A percentile compares a stretch with the other conserved stretches of the same genome.
phyloP scores from a whole-genome alignment of 1,140 invertebrate species.

The Trachymyrmex septentrionalis region DNA sequence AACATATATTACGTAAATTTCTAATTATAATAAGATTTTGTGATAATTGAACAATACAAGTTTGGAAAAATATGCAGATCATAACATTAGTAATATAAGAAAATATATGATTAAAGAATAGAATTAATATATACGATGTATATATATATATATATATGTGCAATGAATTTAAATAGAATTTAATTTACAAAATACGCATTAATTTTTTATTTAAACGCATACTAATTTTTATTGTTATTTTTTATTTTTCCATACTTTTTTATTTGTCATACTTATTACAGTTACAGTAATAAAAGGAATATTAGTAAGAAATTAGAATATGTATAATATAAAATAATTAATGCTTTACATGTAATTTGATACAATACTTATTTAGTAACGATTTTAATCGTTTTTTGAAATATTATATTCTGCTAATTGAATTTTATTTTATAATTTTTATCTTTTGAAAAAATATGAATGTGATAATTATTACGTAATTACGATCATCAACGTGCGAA shows the following conservation, averaged over 20 bases:
- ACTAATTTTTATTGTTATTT: background rate
- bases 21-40: background rate
- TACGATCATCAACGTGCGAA: background rate
- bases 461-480: background rate
- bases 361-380: background rate
- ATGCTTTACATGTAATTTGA: too few species aligned
- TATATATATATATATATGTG: background rate
- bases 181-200: background rate
- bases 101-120: background rate
- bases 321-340: background rate
- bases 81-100: constrained; percentile 2
- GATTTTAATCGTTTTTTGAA: background rate
- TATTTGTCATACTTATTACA: background rate
- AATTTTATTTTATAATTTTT: background rate
- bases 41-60: background rate
- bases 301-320: background rate
- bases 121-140: background rate
- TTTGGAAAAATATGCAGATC: background rate
- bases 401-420: background rate
- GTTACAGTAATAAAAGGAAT: background rate
- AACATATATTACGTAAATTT: background rate
- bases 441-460: background rate
- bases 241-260: constrained; percentile 6
- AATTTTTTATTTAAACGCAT: background rate
- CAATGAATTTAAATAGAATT: background rate